Conservation (phyloP, 2,888 invertebrate genomes). For the Drosophila differens region DNA sequence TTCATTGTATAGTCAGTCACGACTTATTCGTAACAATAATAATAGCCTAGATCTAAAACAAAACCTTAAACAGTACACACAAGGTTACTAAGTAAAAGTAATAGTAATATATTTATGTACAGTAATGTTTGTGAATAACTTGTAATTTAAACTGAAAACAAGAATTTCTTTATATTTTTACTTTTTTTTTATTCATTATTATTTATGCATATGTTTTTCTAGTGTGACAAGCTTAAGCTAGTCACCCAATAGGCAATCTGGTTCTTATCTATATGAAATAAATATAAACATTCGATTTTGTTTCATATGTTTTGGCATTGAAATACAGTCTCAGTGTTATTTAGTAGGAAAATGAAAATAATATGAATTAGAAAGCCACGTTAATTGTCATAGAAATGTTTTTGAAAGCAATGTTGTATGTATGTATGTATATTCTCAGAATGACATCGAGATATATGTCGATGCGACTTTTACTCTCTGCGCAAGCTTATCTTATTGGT, state of each 20-base stretch:
- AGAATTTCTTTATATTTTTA: not conserved
- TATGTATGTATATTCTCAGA: not conserved
- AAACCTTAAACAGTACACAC: too few relatives aligned
- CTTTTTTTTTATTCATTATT: too few relatives aligned
- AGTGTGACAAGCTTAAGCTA: not conserved
- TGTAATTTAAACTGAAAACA: not conserved
- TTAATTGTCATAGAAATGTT: not conserved
- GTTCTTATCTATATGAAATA: not conserved
- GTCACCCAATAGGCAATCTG: not conserved
- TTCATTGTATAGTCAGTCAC: not conserved
- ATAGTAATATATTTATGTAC: too few relatives aligned
- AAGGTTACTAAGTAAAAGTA: too few relatives aligned
- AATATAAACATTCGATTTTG: not conserved
- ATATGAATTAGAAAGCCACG: not conserved
- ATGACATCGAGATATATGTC: too few relatives aligned
- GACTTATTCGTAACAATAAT: not conserved
- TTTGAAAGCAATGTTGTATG: not conserved
- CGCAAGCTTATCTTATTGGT: not conserved
- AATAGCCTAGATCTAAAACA: not conserved
- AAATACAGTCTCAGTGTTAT: not conserved
- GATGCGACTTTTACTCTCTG: too few relatives aligned
- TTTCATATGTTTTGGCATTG: not conserved
- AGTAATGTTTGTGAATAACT: not conserved
- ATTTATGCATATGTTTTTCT: not conserved
- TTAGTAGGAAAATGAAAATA: not conserved